phyloP scores from a whole-genome alignment of 1,140 invertebrate species.

The Orius insidiosus region DNA sequence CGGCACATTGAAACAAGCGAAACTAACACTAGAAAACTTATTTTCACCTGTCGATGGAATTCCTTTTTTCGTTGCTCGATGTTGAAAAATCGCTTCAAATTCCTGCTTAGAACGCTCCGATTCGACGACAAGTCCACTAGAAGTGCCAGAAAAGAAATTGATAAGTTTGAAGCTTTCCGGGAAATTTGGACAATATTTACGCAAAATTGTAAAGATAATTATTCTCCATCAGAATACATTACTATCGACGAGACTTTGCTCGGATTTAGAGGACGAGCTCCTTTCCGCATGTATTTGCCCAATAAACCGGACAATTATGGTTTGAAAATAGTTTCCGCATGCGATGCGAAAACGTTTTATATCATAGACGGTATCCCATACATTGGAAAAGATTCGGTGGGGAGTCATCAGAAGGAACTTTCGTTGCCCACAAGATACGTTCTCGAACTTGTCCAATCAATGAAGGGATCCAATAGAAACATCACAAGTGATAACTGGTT shows the following conservation, averaged over 20 bases:
- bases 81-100: slow-evolving; percentile 22
- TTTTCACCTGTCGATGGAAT: no score
- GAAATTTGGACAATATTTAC: slow-evolving; percentile 19
- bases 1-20: no score
- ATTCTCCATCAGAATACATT: slow-evolving; percentile 19
- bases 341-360: not conserved
- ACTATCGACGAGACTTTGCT: slow-evolving; percentile 26
- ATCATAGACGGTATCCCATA: not conserved
- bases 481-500: slow-evolving; percentile 26
- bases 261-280: slow-evolving; percentile 23
- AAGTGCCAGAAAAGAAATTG: slow-evolving; percentile 14
- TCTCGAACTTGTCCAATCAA: slow-evolving; percentile 16
- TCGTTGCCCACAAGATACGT: slow-evolving; percentile 18
- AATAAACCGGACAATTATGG: slow-evolving; percentile 26
- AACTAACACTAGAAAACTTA: no score
- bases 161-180: slow-evolving; percentile 19
- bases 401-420: no score
- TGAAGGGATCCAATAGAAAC: slow-evolving; percentile 22
- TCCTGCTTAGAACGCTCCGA: slow-evolving; percentile 23
- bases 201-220: slow-evolving; percentile 19
- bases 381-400: not conserved
- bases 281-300: slow-evolving; percentile 27
- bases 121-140: slow-evolving; percentile 24
- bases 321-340: slow-evolving; percentile 26
- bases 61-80: slow-evolving; percentile 20